Evolutionary conservation across 2,797 vertebrate species (phyloP), one percentile per base, ranked within the genome.

Genomic region (Streptopelia turtur): DNA sequence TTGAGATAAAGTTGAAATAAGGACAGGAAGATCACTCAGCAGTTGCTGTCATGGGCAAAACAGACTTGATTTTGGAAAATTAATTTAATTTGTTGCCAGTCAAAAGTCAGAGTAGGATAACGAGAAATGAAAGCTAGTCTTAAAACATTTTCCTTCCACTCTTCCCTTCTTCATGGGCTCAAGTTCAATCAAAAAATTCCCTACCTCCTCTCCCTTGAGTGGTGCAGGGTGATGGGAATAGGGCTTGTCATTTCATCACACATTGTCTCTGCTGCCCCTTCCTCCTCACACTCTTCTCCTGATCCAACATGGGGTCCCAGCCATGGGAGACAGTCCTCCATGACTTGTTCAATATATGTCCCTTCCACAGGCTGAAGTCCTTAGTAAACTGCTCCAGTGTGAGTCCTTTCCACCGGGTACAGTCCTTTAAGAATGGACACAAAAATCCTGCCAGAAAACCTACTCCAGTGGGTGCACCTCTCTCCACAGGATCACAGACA

Each of bases 141-240:
- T 43, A 28, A 56, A 68, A 35, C 4, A n/a, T 6, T 8, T 56
- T 68, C 5, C 9, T 28, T 11, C 6, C 5, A 45, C 11, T 2
- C 5, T 5, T 39, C 37, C 6, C 3, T 69, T 86, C 16, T 45
- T 61, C 18, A 5, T 0, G 1, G 18, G 25, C 27, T 69, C 31
- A 63, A 2, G 15, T 55, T 64, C 4, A 45, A 6, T 53, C 11
- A 11, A 10, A 10, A 33, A 30, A 37, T 78, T 65, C 25, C 56
- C 35, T 50, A 5, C 10, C 2, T 56, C 8, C 9, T 41, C 4
- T 17, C 14, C 4, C 9, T 18, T 7, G 6, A 49, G 17, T 1
- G 2, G 17, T 27, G 10, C 10, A 41, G 18, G 9, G 10, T 9
- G 5, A 35, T 0, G 7, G 14, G 31, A 30, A 23, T 18, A 4